Percentiles rank a stretch among this genome's conserved stretches.
phyloP scores from a whole-genome alignment of 2,797 vertebrate species.

The Sandelia bainsii region DNA sequence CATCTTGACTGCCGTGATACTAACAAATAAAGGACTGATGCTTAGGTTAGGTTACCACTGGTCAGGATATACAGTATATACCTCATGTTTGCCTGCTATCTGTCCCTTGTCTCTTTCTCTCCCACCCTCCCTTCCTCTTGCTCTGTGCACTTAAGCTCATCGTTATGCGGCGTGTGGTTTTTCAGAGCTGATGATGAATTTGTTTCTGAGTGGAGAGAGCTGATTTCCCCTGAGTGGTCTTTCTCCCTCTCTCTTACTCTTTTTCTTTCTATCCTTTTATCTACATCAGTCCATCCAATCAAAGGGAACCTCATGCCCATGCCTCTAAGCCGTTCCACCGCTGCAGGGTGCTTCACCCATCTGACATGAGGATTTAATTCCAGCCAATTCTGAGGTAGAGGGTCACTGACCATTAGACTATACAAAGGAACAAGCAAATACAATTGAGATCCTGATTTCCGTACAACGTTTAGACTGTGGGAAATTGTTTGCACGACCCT shows the following conservation, averaged over 20 bases:
- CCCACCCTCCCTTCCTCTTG: conserved; percentile 52
- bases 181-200: conserved; percentile 88
- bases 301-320: conserved; percentile 47
- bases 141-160: conserved; percentile 82
- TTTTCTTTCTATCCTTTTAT: conserved; percentile 61
- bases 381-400: conserved; percentile 42
- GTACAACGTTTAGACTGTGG: conserved; percentile 18
- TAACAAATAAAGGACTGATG: conserved; percentile 37
- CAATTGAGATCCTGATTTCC: conserved; percentile 24
- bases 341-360: conserved; percentile 52
- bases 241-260: conserved; percentile 62
- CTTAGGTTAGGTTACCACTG: conserved; percentile 21
- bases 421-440: conserved; percentile 22
- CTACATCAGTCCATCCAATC: conserved; percentile 69
- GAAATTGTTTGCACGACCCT: conserved; percentile 32
- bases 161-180: conserved; percentile 83
- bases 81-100: conserved; percentile 41
- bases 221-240: conserved; percentile 88
- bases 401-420: conserved; percentile 51
- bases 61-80: not conserved
- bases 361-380: conserved; percentile 52
- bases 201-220: conserved; percentile 86
- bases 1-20: not conserved
- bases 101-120: conserved; percentile 42
- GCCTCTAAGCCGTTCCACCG: conserved; percentile 25